Conservation (phyloP, 2,113 vertebrate species). For the Apodemus speciosus region DNA sequence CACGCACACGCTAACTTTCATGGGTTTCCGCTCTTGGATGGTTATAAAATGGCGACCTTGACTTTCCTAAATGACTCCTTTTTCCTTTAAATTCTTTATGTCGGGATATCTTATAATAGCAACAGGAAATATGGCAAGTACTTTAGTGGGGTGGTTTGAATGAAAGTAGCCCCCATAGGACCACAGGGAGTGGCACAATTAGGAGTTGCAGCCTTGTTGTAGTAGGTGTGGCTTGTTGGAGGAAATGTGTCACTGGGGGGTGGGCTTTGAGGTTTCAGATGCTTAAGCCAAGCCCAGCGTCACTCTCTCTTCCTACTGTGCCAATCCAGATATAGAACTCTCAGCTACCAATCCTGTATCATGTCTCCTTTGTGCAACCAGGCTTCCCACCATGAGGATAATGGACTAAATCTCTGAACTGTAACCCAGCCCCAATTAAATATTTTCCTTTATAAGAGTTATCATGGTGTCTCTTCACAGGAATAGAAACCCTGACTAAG, state of each 20-base stretch:
- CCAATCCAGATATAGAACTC: not conserved
- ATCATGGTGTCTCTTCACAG: not conserved
- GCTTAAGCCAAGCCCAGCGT: not conserved
- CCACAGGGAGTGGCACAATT: not conserved
- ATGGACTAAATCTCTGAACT: not conserved
- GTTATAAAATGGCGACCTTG: not conserved
- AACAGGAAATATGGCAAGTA: not conserved
- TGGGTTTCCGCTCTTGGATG: not conserved
- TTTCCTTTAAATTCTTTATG: not conserved
- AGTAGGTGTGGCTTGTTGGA: not conserved
- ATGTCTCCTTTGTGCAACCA: not conserved
- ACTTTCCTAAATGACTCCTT: not conserved
- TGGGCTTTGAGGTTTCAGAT: not conserved
- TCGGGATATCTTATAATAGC: too few relatives aligned
- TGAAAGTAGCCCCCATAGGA: not conserved
- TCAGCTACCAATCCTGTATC: not conserved
- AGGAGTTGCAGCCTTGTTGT: not conserved
- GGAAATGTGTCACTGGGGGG: not conserved
- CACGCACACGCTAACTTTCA: not conserved
- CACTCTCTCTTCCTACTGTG: not conserved
- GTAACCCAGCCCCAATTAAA: not conserved
- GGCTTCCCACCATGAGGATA: not conserved
- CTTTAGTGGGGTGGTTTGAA: not conserved
- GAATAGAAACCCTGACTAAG: not conserved
- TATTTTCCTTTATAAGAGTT: not conserved